Evolutionary conservation across 1,140 invertebrate genomes (phyloP).

Genomic region (Chelonus insularis): DNA sequence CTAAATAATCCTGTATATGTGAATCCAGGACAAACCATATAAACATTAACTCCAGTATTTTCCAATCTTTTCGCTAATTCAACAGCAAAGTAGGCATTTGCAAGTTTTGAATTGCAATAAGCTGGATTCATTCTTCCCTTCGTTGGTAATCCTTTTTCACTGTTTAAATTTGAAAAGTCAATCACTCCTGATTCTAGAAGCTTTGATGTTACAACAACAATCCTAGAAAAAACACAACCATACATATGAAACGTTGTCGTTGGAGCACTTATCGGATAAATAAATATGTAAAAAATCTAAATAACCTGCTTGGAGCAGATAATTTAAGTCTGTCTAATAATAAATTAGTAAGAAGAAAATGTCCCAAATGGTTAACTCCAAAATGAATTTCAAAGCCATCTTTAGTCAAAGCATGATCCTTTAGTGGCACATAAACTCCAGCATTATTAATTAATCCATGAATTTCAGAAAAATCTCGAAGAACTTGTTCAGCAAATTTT

Average conservation of each 20-base stretch:
- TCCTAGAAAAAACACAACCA: constrained; percentile 55
- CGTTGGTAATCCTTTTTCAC: constrained; percentile 59
- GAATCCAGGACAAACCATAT: constrained; percentile 82
- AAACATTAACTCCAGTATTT: constrained; percentile 69
- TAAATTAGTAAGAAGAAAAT: constrained; percentile 82
- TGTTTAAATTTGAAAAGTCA: constrained; percentile 74
- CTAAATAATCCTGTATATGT: constrained; percentile 79
- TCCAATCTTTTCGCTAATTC: constrained; percentile 65
- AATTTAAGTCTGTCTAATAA: constrained; percentile 70
- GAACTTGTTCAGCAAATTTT: constrained; percentile 69
- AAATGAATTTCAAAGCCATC: constrained; percentile 86
- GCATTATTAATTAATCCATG: constrained; percentile 81
- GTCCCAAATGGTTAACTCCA: constrained; percentile 79
- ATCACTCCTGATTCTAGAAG: constrained; percentile 68
- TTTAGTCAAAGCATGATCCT: constrained; percentile 63
- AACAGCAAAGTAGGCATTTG: constrained; percentile 71
- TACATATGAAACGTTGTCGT: too few relatives aligned
- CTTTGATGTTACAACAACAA: constrained; percentile 64
- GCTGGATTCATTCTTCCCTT: constrained; percentile 65
- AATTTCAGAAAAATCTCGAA: constrained; percentile 65
- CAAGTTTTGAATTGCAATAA: constrained; percentile 81
- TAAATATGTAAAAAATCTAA: neutral
- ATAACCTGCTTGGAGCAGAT: constrained; percentile 65
- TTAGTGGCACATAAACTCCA: constrained; percentile 65
- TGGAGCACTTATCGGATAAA: too few relatives aligned